A percentile compares a stretch with the other conserved stretches of the same genome.
phyloP scores from a whole-genome alignment of 2,888 invertebrate species.

The Sturmia bella region DNA sequence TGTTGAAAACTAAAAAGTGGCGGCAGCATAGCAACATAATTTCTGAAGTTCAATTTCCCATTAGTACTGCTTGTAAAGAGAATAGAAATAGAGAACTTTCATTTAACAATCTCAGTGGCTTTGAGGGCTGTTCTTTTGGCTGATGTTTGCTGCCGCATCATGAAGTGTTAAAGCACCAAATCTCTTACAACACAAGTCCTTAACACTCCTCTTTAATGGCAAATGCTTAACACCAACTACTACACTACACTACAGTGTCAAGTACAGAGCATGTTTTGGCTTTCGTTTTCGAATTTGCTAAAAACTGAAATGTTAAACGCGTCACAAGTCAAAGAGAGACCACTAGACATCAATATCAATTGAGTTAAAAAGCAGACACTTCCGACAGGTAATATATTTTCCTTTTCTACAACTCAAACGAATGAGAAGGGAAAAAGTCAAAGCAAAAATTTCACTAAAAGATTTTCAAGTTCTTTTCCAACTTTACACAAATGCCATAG shows the following conservation, averaged over 20 bases:
- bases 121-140: background rate
- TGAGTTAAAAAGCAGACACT: conserved; percentile 25
- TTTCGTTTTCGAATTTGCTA: background rate
- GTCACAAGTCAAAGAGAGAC: conserved; percentile 26
- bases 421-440: background rate
- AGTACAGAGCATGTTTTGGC: background rate
- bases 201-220: background rate
- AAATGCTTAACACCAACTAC: background rate
- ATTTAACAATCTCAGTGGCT: background rate
- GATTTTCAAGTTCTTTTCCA: conserved; percentile 3
- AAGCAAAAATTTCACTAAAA: conserved; percentile 18
- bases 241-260: conserved; percentile 5
- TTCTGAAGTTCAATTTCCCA: too few species aligned
- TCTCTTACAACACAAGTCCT: background rate
- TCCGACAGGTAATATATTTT: conserved; percentile 5
- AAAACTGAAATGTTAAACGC: conserved; percentile 14
- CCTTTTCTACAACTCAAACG: background rate
- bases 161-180: conserved; percentile 4
- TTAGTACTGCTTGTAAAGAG: background rate
- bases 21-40: too few species aligned
- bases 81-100: background rate
- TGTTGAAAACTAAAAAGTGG: too few species aligned
- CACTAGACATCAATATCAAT: conserved; percentile 38
- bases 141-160: background rate
- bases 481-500: background rate